phyloP scores from a whole-genome alignment of 2,888 invertebrate genomes.

The Papilio elwesi region DNA sequence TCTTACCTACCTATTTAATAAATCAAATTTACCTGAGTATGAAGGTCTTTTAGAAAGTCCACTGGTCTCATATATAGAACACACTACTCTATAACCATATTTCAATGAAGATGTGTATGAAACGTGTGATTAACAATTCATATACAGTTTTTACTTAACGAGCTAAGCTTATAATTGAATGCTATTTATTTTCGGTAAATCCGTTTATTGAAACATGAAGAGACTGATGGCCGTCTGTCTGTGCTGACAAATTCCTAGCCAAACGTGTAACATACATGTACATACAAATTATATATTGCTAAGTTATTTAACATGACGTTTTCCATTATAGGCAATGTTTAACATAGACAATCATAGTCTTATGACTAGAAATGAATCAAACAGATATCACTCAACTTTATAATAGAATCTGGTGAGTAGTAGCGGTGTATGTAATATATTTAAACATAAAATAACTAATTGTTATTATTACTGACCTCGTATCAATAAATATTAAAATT shows the following conservation, averaged over 20 bases:
- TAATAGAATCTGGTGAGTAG: conserved; percentile 62
- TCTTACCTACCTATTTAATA: not conserved
- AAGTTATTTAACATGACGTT: conserved; percentile 21
- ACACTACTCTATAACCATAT: not conserved
- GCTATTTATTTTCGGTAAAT: not conserved
- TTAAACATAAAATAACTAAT: conserved; percentile 63
- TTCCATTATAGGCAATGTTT: conserved; percentile 53
- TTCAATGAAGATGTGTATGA: not conserved
- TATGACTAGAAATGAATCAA: conserved; percentile 80
- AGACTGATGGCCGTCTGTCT: conserved; percentile 44
- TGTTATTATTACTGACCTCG: conserved; percentile 78
- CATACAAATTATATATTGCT: conserved; percentile 34
- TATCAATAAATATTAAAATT: conserved; percentile 79
- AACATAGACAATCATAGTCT: conserved; percentile 78
- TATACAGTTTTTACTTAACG: too few species aligned
- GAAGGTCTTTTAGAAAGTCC: conserved; percentile 7
- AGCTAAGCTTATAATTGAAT: not conserved
- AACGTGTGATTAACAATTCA: conserved; percentile 6
- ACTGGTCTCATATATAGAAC: not conserved
- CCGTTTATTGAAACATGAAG: not conserved
- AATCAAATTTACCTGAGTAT: not conserved
- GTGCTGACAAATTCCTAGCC: conserved; percentile 45
- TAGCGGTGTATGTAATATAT: conserved; percentile 59
- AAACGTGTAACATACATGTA: conserved; percentile 44
- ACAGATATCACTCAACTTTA: conserved; percentile 66